These are phyloP conservation scores for Chaenocephalus aceratus DNA, from an alignment of 2,113 vertebrate species.

Conservation along the genomic window DNA sequence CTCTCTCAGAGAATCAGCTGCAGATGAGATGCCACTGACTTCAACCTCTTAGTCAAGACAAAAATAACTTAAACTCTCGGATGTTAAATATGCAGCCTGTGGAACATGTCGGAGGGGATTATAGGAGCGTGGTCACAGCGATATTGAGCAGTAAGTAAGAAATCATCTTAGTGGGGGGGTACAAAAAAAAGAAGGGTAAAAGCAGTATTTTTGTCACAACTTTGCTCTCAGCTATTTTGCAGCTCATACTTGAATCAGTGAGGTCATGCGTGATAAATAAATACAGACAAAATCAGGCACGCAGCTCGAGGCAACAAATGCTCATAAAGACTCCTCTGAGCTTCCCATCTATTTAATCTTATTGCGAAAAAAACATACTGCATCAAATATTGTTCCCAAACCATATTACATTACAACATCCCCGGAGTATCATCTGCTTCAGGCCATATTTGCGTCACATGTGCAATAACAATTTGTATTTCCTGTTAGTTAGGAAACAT, in stretches of 20 bases:
- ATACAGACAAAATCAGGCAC: constrained; percentile 19
- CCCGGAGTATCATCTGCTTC: constrained; percentile 30
- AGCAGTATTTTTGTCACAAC: constrained; percentile 1
- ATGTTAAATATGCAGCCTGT: constrained; percentile 38
- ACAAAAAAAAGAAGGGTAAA: constrained; percentile 5
- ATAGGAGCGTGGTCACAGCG: constrained; percentile 29
- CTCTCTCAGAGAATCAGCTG: constrained; percentile 27
- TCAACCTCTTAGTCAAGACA: constrained; percentile 55
- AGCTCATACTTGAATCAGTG: neutral
- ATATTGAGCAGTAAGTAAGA: constrained; percentile 44
- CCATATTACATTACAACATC: constrained; percentile 27
- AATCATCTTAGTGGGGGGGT: constrained; percentile 18
- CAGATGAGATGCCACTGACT: constrained; percentile 59
- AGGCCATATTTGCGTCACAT: constrained; percentile 26
- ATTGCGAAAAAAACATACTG: constrained; percentile 19
- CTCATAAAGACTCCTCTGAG: constrained; percentile 32
- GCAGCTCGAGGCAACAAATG: constrained; percentile 35
- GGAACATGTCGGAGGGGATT: constrained; percentile 57
- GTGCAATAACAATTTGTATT: constrained; percentile 31
- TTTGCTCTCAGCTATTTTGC: constrained; percentile 19
- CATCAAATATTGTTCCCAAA: constrained; percentile 24
- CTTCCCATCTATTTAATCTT: constrained; percentile 27
- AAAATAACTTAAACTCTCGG: constrained; percentile 50
- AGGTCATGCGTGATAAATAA: constrained; percentile 26
- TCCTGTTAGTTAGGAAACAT: constrained; percentile 27